These are phyloP conservation scores for Saccopteryx leptura DNA, from an alignment of 2,113 vertebrate species.

Conservation along the genomic window DNA sequence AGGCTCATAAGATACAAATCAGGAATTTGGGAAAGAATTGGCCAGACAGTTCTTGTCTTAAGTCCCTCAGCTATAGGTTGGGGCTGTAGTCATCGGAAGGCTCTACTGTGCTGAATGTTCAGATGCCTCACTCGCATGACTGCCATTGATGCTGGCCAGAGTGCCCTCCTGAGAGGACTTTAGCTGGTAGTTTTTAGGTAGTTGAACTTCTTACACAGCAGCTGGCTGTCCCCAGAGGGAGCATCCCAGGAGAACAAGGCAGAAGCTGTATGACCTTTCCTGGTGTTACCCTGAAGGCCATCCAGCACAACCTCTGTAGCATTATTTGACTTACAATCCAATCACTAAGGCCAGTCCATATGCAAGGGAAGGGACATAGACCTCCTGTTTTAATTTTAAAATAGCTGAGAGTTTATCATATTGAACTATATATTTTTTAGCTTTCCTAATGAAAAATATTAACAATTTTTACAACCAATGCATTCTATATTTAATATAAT, in stretches of 20 bases:
- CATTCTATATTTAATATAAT: background rate
- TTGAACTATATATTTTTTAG: background rate
- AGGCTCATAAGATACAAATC: background rate
- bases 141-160: background rate
- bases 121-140: background rate
- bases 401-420: background rate
- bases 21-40: background rate
- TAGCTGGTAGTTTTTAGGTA: background rate
- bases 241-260: background rate
- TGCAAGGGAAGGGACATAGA: background rate
- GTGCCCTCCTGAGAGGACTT: background rate
- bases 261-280: background rate
- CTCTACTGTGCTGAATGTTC: no score
- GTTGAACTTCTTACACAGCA: background rate
- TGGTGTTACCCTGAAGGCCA: background rate
- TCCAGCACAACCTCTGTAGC: background rate
- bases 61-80: background rate
- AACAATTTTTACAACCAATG: background rate
- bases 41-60: background rate
- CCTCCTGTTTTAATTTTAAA: conserved; percentile 26
- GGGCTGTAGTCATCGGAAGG: background rate
- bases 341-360: background rate
- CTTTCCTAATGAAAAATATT: background rate
- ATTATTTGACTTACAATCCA: background rate
- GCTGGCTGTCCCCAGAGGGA: background rate